Evolutionary conservation across 1,140 invertebrate species (phyloP).

Genomic region (Drosophila teissieri): DNA sequence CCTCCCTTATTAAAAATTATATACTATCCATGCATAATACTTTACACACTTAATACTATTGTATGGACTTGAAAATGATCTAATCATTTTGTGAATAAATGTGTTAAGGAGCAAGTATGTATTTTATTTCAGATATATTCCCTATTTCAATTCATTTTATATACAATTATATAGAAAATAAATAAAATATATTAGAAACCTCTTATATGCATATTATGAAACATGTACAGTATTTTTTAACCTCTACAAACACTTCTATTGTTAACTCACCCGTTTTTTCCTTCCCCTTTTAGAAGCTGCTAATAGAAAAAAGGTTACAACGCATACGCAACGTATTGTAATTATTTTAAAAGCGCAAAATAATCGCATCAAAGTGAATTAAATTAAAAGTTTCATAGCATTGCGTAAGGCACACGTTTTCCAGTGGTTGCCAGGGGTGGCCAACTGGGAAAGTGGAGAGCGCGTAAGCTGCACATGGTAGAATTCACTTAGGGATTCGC

Average conservation of each 20-base stretch:
- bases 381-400: constrained; percentile 71
- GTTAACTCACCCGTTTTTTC: background rate
- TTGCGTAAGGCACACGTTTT: constrained; percentile 69
- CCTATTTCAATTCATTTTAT: too few relatives aligned
- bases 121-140: too few relatives aligned
- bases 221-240: background rate
- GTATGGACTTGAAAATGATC: background rate
- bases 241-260: background rate
- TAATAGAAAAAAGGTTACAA: constrained; percentile 62
- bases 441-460: background rate
- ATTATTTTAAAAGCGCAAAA: constrained; percentile 63
- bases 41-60: too few relatives aligned
- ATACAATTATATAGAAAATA: too few relatives aligned
- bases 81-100: too few relatives aligned
- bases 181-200: too few relatives aligned
- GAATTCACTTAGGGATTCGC: constrained; percentile 77
- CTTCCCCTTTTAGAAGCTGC: constrained; percentile 4
- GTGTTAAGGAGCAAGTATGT: too few relatives aligned
- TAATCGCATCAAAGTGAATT: constrained; percentile 78
- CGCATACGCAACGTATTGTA: constrained; percentile 64
- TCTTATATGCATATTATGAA: too few relatives aligned
- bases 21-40: too few relatives aligned
- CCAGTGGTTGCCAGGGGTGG: background rate
- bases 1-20: background rate
- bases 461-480: constrained; percentile 70